Evolutionary conservation across 2,113 vertebrate species (phyloP).

Genomic region (Piliocolobus tephrosceles): DNA sequence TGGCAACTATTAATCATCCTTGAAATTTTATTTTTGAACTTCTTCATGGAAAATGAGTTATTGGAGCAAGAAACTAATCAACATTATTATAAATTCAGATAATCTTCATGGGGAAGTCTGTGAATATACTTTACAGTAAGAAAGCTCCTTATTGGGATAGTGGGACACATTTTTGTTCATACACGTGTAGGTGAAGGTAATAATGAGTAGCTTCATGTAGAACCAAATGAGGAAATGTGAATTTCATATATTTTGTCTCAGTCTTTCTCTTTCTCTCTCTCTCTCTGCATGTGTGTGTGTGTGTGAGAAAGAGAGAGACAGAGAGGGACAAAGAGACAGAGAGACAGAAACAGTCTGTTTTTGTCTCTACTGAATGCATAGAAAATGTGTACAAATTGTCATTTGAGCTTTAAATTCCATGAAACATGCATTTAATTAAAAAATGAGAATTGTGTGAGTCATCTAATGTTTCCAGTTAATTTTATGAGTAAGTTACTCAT

Average conservation of each 20-base stretch:
- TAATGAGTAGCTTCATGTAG: background rate
- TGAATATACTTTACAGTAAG: background rate
- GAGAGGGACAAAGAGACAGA: background rate
- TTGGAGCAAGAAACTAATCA: background rate
- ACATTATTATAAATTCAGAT: background rate
- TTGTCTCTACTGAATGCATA: background rate
- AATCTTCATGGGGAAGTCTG: too few relatives aligned
- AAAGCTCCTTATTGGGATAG: background rate
- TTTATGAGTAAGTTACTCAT: background rate
- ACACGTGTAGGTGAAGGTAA: background rate
- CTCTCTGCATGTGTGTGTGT: background rate
- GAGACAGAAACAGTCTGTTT: background rate
- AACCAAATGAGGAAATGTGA: background rate
- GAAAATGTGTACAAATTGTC: background rate
- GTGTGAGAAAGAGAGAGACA: background rate
- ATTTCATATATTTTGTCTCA: too few relatives aligned
- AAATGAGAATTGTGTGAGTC: background rate
- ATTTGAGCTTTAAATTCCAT: background rate
- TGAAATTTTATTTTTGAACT: background rate
- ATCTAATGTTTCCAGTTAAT: background rate
- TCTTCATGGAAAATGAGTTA: background rate
- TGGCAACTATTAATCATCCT: background rate
- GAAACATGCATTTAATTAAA: background rate
- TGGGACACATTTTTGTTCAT: background rate
- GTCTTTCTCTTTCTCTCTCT: background rate